Base-by-base conservation (phyloP, 2,797 vertebrate species). In the Arrhamphus sclerolepis region DNA sequence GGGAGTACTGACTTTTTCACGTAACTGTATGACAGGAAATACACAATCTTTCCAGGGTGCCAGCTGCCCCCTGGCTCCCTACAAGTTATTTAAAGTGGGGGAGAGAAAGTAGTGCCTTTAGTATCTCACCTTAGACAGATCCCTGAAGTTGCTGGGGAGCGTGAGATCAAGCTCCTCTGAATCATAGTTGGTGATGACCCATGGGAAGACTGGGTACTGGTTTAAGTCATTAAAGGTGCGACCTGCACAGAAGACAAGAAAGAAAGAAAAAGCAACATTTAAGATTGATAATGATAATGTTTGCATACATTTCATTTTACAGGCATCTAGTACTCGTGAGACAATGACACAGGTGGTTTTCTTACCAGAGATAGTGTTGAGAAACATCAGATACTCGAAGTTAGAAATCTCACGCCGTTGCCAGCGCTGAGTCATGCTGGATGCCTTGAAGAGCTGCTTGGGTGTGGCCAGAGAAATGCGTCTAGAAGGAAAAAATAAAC, bases 161-260 rank as follows among this genome's bases (percentile, higher is more conserved):
- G 96, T 98, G 71, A 99, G 94, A 88, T 99, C 98, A 86, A 99
- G 77, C 60, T 96, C 95, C 69, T 94, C 95, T 4, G 96, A 95
- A 54, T 99, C 98, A 49, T 98, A 99, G 90, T 99, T 99, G 80
- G 96, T 98, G 88, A 99, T 96, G 62, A 99, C 93, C 98, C 98
- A 99, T 4, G 98, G 97, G 89, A 99, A 99, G 66, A 99, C 96
- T 1, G 97, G 97, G 74, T 99, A 98, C 87, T 99, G 98, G 90
- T 97, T 99, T 64, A 99, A 91, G 85, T 99, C 97, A 62, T 97
- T 99, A 72, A 89, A 99, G 39, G 94, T 96, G 54, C 97, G 95
- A 56, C 98, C 98, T 99, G 63, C 53, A 17, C 19, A 47, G 55
- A 50, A 62, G 34, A 49, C 68, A 60, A 31, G 17, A 21, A 0